Evolutionary conservation across 2,113 vertebrate genomes (phyloP), one percentile per base, ranked within the genome.

Genomic region (Oncorhynchus gorbuscha): DNA sequence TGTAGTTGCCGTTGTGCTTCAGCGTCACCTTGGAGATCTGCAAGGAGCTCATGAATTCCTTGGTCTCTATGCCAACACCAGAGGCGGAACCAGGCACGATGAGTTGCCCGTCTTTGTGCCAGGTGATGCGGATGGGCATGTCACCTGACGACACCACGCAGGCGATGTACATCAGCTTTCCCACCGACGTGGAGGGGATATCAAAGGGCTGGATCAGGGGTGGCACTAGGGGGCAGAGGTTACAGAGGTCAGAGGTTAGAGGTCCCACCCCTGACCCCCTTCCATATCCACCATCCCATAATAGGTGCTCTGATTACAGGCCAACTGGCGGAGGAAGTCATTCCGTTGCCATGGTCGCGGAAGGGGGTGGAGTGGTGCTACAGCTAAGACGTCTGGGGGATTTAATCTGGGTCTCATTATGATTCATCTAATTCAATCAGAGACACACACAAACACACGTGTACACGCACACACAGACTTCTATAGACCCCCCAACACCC

Each of bases 1-100:
- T 99, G 92, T 99, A 99, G 92, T 99, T 99, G 85, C 98, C 98
- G 0, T 99, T 99, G 93, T 99, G 98, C 89, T 97, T 97, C 73
- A 99, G 95, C 72, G 97, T 97, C 73, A 99, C 97, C 1, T 97
- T 98, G 91, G 97, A 97, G 90, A 99, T 99, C 93, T 99, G 97
- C 86, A 99, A 93, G 87, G 98, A 99, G 89, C 98, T 99, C 97
- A 99, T 99, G 94, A 99, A 99, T 81, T 99, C 97, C 92, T 99
- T 99, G 94, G 97, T 99, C 92, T 99, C 98, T 3, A 99, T 98
- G 84, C 95, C 97, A 84, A 99, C 95, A 1, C 97, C 98, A 0
- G 98, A 96, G 84, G 97, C 95, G 8, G 88, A 91, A 77, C 91
- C 91, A 0, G 97, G 97, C 83, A 99, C 92, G 78, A 99, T 99